Evolutionary conservation across 2,113 vertebrate species (phyloP).

Genomic region (human (Homo sapiens)): DNA sequence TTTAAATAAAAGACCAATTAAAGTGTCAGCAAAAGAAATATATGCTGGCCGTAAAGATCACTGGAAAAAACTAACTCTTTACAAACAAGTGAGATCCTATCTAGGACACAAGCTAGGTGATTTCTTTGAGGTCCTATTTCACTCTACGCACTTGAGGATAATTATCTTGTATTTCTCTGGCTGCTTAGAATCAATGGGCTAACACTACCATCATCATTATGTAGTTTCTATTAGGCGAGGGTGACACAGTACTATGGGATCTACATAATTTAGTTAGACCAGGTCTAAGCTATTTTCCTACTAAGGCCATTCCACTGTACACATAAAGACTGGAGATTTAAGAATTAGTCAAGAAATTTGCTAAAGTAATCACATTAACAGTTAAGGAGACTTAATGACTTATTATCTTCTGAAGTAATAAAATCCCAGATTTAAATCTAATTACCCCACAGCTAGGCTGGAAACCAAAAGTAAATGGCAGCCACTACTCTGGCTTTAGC

Average conservation of each 20-base stretch:
- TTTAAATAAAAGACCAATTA: neutral
- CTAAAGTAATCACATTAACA: neutral
- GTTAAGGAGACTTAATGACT: slow-evolving; percentile 5
- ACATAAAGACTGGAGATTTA: neutral
- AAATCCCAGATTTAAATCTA: slow-evolving; percentile 44
- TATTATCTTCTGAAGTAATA: slow-evolving; percentile 38
- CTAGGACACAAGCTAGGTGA: neutral
- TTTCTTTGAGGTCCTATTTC: neutral
- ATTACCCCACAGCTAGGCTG: neutral
- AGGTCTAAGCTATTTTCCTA: neutral
- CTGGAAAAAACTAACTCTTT: neutral
- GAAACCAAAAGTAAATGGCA: slow-evolving; percentile 49
- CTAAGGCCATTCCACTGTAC: neutral
- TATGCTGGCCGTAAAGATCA: neutral
- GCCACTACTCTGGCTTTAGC: neutral
- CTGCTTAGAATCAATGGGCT: neutral
- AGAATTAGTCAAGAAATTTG: slow-evolving; percentile 1
- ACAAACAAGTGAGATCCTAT: neutral
- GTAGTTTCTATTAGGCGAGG: neutral
- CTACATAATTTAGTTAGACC: neutral
- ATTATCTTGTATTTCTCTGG: neutral
- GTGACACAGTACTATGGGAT: neutral
- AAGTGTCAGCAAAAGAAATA: slow-evolving; percentile 36
- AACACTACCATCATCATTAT: neutral
- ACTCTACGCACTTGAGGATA: neutral